Base-by-base conservation (phyloP, 2,888 invertebrate species). In the Petrolisthes cinctipes region DNA sequence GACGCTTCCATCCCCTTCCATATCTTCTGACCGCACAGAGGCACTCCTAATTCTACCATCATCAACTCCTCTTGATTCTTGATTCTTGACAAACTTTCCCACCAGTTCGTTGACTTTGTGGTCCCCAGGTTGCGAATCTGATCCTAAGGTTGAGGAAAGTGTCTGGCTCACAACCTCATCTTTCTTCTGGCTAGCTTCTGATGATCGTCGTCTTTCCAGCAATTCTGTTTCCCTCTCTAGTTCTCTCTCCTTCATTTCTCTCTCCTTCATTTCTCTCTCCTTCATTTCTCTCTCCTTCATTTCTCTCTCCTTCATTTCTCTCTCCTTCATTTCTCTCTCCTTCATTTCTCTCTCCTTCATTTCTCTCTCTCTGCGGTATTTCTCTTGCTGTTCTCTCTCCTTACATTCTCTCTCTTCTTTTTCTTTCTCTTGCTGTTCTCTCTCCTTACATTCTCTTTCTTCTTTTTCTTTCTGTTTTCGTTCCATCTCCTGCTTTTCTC, bases 71-170 rank as follows among this genome's bases (percentile, higher is more conserved):
- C 11, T 61, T 37, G 37, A 20, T 14, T 14, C 79, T 17, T 54
- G 79, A 17, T 14, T 79, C 23, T 20, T 80, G 57, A 20, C 57
- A 17, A 80, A 61, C 7, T 57, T 23, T 9, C 57, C 80, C 5
- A 57, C 37, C 11, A 80, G 61, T 11, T 6, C 37, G 23, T 80
- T 56, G 23, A 80, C 80, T n/a, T 79, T 79, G 54, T n/a, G 79
- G 23, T 53, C 66, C 5, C 17, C 57, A 5, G 78, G 17, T 54
- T 78, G 53, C 6, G n/a, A 53, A n/a, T 54, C n/a, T 14, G 53
- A 4, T 17, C 37, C 11, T 37, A 2, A 37, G 37, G 37, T 37
- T 37, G 37, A 37, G 37, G 37, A 37, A 37, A 37, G 37, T 37
- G 37, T 37, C 37, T 37, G 37, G 37, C 37, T 0, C 37, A 37